Conservation (phyloP, 2,888 invertebrate species). For the Adela reaumurella region DNA sequence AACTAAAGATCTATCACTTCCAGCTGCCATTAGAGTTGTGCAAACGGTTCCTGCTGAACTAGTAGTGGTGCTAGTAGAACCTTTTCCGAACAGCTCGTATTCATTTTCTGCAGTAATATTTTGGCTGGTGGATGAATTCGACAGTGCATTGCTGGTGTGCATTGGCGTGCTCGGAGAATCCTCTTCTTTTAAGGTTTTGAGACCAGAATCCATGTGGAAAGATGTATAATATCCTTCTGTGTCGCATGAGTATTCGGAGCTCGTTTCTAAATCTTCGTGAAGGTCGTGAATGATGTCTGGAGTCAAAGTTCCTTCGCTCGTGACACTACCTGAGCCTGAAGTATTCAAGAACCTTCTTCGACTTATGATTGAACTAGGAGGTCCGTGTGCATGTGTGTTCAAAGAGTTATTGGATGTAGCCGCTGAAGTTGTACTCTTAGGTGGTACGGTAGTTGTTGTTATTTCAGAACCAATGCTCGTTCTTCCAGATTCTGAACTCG, state of each 20-base stretch:
- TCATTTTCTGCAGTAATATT: constrained; percentile 79
- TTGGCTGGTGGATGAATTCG: constrained; percentile 67
- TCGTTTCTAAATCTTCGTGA: constrained; percentile 81
- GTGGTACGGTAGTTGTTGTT: constrained; percentile 64
- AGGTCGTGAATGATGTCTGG: constrained; percentile 78
- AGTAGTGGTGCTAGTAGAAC: constrained; percentile 86
- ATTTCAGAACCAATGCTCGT: constrained; percentile 84
- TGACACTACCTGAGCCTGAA: constrained; percentile 78
- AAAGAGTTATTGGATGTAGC: constrained; percentile 69
- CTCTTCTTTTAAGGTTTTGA: constrained; percentile 79
- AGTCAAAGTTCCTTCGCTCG: constrained; percentile 80
- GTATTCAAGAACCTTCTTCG: constrained; percentile 65
- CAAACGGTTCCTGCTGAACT: constrained; percentile 89
- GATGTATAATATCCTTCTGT: constrained; percentile 98
- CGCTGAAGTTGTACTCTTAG: constrained; percentile 65
- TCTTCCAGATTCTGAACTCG: constrained; percentile 84
- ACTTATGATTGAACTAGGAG: constrained; percentile 68
- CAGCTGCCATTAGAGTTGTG: constrained; percentile 71
- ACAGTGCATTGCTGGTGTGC: constrained; percentile 67
- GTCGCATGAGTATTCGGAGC: constrained; percentile 92
- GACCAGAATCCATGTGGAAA: constrained; percentile 93
- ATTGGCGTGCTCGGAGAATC: constrained; percentile 65
- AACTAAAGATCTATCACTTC: constrained; percentile 59
- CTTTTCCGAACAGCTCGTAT: constrained; percentile 88
- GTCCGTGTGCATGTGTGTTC: constrained; percentile 56